These are phyloP conservation scores for Sorex fumeus DNA, from an alignment of 2,113 vertebrate genomes.

Conservation along the genomic window DNA sequence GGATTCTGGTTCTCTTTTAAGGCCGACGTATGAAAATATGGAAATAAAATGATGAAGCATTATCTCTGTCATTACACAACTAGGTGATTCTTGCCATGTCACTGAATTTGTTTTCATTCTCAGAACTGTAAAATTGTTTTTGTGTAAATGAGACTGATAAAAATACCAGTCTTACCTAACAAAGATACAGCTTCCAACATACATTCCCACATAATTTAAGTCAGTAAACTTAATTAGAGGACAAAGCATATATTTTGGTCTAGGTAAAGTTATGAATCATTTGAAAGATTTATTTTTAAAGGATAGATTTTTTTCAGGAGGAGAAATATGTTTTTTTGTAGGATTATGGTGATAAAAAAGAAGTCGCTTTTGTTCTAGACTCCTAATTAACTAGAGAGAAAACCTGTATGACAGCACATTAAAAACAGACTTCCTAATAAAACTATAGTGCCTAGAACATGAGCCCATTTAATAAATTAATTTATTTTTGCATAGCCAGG, in stretches of 20 bases:
- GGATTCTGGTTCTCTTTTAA: not conserved
- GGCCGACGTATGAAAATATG: not conserved
- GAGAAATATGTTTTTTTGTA: not conserved
- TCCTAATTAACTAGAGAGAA: slow-evolving; percentile 59
- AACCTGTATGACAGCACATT: not conserved
- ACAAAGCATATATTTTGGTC: not conserved
- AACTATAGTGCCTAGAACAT: slow-evolving; percentile 15
- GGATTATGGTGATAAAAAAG: not conserved
- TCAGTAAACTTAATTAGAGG: slow-evolving; percentile 39
- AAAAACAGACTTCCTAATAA: slow-evolving; percentile 24
- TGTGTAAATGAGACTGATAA: not conserved
- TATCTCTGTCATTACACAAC: not conserved
- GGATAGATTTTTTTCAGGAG: not conserved
- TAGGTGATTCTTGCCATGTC: not conserved
- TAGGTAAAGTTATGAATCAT: not conserved
- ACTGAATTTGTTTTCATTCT: not conserved
- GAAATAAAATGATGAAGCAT: not conserved
- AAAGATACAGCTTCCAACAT: not conserved
- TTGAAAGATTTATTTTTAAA: not conserved
- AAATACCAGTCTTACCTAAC: not conserved
- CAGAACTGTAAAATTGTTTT: not conserved
- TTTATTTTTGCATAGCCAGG: too few relatives aligned
- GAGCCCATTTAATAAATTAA: not conserved
- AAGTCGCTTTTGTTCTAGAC: slow-evolving; percentile 6
- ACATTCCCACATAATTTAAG: not conserved